Base-by-base conservation (phyloP, 2,113 vertebrate species). In the Aphyosemion australe region DNA sequence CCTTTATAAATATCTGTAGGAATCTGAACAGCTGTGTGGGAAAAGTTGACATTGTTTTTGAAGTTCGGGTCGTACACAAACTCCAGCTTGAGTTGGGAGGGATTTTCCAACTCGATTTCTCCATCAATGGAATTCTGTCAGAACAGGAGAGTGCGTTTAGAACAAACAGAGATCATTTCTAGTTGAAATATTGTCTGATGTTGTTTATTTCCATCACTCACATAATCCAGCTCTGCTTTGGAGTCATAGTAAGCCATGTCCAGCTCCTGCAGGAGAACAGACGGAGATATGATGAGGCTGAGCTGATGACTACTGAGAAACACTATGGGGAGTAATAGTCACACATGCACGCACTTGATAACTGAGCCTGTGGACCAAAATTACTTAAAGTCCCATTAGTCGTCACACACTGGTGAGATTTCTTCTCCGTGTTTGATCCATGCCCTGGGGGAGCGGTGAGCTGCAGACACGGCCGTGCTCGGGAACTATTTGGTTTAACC, bases 1-100 rank as follows among this genome's bases (percentile, higher is more conserved):
- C 97, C 97, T 94, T 99, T 99, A 88, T 99, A 99, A 93, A 99
- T 99, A 85, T 99, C 97, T 1, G 97, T 99, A 53, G 97, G 97
- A 82, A 99, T 99, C 94, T 99, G 97, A 69, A 99, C 97, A 0
- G 97, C 97, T 0, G 96, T 95, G 14, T 97, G 95, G 0, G 96
- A 98, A 79, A 98, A 98, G 93, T 99, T 99, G 87, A 99, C 96
- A 49, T 95, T 95, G 82, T 97, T 96, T 91, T 96, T 99, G 92
- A 99, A 99, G 90, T 96, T 96, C 15, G 92, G 81, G n/a, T 99
- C 97, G 0, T 98, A 96, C 0, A 94, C 92, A 86, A 99, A 99
- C 71, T 98, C 96, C 90, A 99, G 85, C 88, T 96, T 95, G 66
- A 98, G 92, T 68, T 94, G 92, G 61, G 92, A 94, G 26, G 93